Evolutionary conservation across 2,113 vertebrate genomes (phyloP).

Genomic region (Amphiprion ocellaris): DNA sequence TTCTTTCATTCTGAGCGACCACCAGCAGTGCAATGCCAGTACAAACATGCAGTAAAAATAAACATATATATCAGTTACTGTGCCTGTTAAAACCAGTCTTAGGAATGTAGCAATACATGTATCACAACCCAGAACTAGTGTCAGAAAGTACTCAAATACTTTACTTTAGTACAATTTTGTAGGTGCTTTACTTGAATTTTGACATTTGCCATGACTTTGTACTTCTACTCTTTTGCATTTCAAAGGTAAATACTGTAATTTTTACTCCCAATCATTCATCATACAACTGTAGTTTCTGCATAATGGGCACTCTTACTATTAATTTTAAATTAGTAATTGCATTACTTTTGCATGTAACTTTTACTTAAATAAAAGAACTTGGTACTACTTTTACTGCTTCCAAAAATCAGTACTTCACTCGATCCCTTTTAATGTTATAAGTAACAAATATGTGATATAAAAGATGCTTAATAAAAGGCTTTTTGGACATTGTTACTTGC

Average conservation of each 20-base stretch:
- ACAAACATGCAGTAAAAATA: conserved; percentile 23
- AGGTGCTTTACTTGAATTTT: neutral
- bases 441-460: neutral
- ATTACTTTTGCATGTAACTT: neutral
- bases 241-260: neutral
- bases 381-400: neutral
- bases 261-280: too few species aligned
- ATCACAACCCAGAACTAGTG: neutral
- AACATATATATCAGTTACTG: conserved; percentile 6
- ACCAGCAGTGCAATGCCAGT: neutral
- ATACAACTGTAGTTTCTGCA: too few species aligned
- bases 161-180: neutral
- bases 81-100: conserved; percentile 16
- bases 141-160: neutral
- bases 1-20: neutral
- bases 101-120: conserved; percentile 1
- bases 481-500: neutral
- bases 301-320: too few species aligned
- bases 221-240: neutral
- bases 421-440: neutral
- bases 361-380: neutral
- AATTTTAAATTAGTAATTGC: neutral
- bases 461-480: neutral
- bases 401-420: neutral
- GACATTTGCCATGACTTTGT: neutral